Base-by-base conservation (phyloP, 2,113 vertebrate species). In the Nycticryphes semicollaris region DNA sequence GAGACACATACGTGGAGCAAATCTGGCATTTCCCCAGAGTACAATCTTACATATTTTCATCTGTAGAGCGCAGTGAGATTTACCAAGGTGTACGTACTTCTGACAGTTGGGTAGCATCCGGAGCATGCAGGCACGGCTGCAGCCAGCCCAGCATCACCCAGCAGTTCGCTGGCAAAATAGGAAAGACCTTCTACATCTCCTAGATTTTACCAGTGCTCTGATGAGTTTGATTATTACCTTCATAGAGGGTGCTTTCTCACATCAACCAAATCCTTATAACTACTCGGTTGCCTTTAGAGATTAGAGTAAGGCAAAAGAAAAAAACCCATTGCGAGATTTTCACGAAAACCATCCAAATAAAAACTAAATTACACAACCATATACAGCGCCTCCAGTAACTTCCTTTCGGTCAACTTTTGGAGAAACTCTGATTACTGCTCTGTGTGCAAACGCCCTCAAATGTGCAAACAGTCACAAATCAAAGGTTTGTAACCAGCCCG, bases 31-130 rank as follows among this genome's bases (percentile, higher is more conserved):
- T 66, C 57, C 39, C 39, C 30, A 5, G 37, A 73, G 28, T 18
- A 79, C 19, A 22, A 6, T n/a, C 25, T 47, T 16, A 10, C 5
- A 18, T 31, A 35, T 48, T 90, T 59, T 53, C 6, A 78, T n/a
- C 43, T n/a, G 4, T 7, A 60, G n/a, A 75, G 21, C 31, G 54
- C 28, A 28, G 30, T 24, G 51, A 63, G 56, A 47, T 89, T 35
- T 68, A 25, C 48, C 60, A 74, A 73, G 9, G 12, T 33, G 20
- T 84, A 28, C 6, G 3, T 2, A 6, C 23, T 39, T 87, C 33
- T 74, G 47, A 33, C 7, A n/a, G 50, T 1, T 24, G 68, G 41
- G 16, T 0, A 62, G 62, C 2, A 1, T 15, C 70, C 20, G 60
- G 41, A 39, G 77, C 3, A 1, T 0, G 11, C n/a, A 73, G n/a